A percentile compares a stretch with the other conserved stretches of the same genome.
Evolutionary conservation across 23 tunicate species (phyloP).

Genomic region (Ciona savignyi): DNA sequence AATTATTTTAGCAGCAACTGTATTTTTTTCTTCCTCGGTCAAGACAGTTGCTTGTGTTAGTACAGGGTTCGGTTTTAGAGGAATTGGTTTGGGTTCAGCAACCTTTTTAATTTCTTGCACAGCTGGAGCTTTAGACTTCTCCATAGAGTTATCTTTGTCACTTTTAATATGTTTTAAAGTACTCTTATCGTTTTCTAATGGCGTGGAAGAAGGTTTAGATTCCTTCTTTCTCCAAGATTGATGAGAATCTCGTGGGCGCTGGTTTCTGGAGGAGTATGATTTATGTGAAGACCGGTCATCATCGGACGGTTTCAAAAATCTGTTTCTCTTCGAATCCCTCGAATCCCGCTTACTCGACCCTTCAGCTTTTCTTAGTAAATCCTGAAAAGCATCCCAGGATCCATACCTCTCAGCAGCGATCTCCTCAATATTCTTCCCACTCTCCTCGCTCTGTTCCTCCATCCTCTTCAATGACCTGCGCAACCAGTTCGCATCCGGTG

Average conservation of each 20-base stretch:
- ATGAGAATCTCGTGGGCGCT: neutral
- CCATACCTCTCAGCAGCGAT: constrained; percentile 92
- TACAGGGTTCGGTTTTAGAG: too few relatives aligned
- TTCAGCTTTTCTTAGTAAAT: constrained; percentile 44
- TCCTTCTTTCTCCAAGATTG: neutral
- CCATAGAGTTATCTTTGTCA: too few relatives aligned
- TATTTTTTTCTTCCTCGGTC: constrained; percentile 77
- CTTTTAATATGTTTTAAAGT: too few relatives aligned
- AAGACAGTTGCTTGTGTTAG: too few relatives aligned
- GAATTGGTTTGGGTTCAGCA: neutral
- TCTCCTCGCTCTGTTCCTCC: constrained; percentile 76
- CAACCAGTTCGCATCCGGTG: constrained; percentile 52
- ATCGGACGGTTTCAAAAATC: constrained; percentile 40
- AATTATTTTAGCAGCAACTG: constrained; percentile 71
- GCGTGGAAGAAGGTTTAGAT: neutral
- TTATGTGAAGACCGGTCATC: neutral
- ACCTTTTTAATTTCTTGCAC: neutral
- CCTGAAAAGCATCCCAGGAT: constrained; percentile 70
- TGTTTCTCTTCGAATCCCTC: neutral
- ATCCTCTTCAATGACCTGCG: constrained; percentile 65
- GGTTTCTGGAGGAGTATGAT: neutral
- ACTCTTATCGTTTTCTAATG: neutral
- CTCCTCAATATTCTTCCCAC: constrained; percentile 38
- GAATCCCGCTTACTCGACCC: neutral
- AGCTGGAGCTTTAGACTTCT: too few relatives aligned